Base-by-base conservation (phyloP, 2,113 vertebrate genomes). In the Hippocampus guttulatus region DNA sequence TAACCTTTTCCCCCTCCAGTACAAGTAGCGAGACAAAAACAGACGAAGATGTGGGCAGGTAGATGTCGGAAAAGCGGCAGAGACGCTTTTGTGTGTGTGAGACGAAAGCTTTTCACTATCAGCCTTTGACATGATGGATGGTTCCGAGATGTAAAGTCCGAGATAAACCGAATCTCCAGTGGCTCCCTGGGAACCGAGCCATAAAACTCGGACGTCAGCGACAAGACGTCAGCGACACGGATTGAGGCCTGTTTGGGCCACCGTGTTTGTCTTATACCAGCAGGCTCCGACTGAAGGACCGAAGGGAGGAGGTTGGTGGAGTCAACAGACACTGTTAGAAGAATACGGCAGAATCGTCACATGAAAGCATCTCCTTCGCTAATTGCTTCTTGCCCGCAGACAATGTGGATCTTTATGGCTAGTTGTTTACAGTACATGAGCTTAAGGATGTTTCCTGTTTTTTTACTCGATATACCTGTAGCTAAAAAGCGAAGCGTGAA, bases 41-140 rank as follows among this genome's bases (percentile, higher is more conserved):
- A 18, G 64, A 69, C 41, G 58, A 20, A 33, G 61, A 67, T 70
- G 64, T 58, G 64, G 70, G 78, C 70, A 74, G 61, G 66, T 54
- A 73, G 68, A 77, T 71, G 51, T 62, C 70, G 65, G 70, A 71
- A 78, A 74, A 75, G 72, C 76, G 67, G 49, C 40, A 21, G 71
- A 67, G 61, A 49, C 38, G 33, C 62, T 74, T 38, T 38, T 81
- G 75, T 85, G 80, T 78, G 74, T 43, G 71, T 64, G 77, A 38
- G 33, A 78, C 75, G 30, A 83, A 82, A 82, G 79, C 73, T 82
- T 80, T 83, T 79, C 66, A 68, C 79, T 79, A 68, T 89, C 78
- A 73, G 80, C 72, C 62, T 81, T 70, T 73, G 83, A 87, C 85
- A 79, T 87, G 90, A 92, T 86, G 64, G 88, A 91, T 87, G 81